Base-by-base conservation (phyloP, 2,113 vertebrate genomes). In the Cyrtonyx montezumae region DNA sequence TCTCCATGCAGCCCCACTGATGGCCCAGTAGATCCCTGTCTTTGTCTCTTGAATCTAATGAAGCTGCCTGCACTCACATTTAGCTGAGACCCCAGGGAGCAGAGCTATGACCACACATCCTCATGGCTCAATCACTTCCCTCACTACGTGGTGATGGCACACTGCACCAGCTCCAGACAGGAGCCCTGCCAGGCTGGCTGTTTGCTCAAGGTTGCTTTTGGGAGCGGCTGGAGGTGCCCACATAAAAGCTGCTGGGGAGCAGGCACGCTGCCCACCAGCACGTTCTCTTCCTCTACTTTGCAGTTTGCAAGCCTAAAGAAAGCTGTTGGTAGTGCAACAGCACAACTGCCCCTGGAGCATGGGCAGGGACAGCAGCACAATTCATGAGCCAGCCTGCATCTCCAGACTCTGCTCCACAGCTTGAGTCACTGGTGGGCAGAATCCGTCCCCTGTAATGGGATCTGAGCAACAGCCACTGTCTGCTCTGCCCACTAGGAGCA, bases 71-170 rank as follows among this genome's bases (percentile, higher is more conserved):
- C n/a, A 1, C 9, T 4, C 46, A 14, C 56, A 21, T 4, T 8
- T 32, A 6, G 18, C 5, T 6, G 9, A 5, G 37, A 6, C 21
- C 58, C 55, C 11, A 17, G 43, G 48, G 14, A 59, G 25, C 0
- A 10, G 40, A 13, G 28, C 13, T 34, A 2, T 0, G 19, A 9
- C 4, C 4, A 0, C 0, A 3, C 48, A 79, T 13, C 68, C 37
- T n/a, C 4, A 3, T 36, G 9, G 53, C 77, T 58, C 42, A 3
- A 4, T 26, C 30, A 9, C 34, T 3, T 10, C 43, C 71, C 53
- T 22, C 6, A 0, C 1, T 5, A 37, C 13, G 43, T 7, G 22
- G 5, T 6, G 5, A 1, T 0, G 36, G 20, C 77, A 56, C 63
- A 34, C 36, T 30, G 2, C 1, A 13, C 18, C 37, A 17, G 8